phyloP scores from a whole-genome alignment of 2,113 vertebrate species.

The Chascanopsetta lugubris region DNA sequence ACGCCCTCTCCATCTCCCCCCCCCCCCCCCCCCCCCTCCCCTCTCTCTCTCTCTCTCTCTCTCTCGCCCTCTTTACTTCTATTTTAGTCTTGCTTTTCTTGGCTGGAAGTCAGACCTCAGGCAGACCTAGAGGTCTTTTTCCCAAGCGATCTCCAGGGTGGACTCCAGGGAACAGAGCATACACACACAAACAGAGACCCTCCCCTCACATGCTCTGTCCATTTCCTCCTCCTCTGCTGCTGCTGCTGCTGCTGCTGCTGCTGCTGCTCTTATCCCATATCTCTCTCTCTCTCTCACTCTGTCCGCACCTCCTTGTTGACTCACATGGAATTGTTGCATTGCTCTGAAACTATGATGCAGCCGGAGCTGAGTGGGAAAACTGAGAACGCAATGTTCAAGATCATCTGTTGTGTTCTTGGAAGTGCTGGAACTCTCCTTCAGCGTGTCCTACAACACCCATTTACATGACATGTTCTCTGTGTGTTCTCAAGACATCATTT shows the following conservation, averaged over 20 bases:
- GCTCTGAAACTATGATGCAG: conserved; percentile 22
- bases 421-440: conserved; percentile 11
- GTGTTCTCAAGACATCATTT: conserved; percentile 40
- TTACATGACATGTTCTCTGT: conserved; percentile 39
- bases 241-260: too few relatives aligned
- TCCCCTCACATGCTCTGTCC: conserved; percentile 60
- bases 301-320: conserved; percentile 63
- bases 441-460: neutral
- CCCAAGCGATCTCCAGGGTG: conserved; percentile 91
- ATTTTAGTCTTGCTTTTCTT: conserved; percentile 97
- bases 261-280: conserved; percentile 50
- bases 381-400: conserved; percentile 54
- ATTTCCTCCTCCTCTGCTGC: conserved; percentile 57
- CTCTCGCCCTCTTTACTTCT: conserved; percentile 75
- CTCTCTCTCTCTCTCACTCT: conserved; percentile 57
- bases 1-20: conserved; percentile 61
- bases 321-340: conserved; percentile 31
- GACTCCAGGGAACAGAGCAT: conserved; percentile 72
- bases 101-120: conserved; percentile 87
- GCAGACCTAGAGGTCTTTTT: conserved; percentile 93
- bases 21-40: conserved; percentile 41
- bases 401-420: conserved; percentile 29
- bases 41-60: conserved; percentile 32
- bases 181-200: conserved; percentile 80
- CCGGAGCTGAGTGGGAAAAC: conserved; percentile 30